Evolutionary conservation across 2,797 vertebrate species (phyloP), one percentile per base, ranked within the genome.

Genomic region (Vireo griseus): DNA sequence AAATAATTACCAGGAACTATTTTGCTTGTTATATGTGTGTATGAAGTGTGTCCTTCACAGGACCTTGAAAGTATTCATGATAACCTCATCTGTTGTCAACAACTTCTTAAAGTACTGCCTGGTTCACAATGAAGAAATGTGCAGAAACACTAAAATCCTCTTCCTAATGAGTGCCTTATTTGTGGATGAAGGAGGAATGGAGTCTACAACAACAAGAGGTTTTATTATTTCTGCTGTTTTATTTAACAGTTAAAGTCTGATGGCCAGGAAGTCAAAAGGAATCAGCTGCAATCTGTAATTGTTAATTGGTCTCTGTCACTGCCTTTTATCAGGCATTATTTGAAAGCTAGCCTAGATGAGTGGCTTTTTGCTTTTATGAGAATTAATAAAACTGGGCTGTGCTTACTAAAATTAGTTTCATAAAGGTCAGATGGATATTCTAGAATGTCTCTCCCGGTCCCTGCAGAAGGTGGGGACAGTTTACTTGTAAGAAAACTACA

Each of bases 351-450:
- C 24, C 31, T 52, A 58, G 26, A 51, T 81, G 14, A 93, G 73
- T 65, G 65, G 47, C 29, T 94, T 92, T 68, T 81, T 86, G 20
- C 10, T 67, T 96, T 95, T 89, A 83, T 1, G 45, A 69, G 55
- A 87, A 86, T 83, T 90, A 87, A 82, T 94, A 90, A 95, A 78
- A 89, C 40, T 79, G 28, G 42, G 71, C 21, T 67, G 45, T 29
- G 37, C 29, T 91, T 51, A 37, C 31, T 73, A 78, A 91, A 91
- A 87, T 87, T 57, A 82, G 7, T 62, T 94, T 81, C 22, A 8
- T 61, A 86, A 94, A 94, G 91, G 87, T 94, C 89, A 89, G 35
- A 44, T 12, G 47, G 59, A 35, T 81, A 86, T 50, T 81, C 35
- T 5, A 47, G 92, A 88, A 74, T 44, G 28, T 29, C 48, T 52